Evolutionary conservation across 2,113 vertebrate genomes (phyloP), one percentile per base, ranked within the genome.

Genomic region (Amazona vittata): DNA sequence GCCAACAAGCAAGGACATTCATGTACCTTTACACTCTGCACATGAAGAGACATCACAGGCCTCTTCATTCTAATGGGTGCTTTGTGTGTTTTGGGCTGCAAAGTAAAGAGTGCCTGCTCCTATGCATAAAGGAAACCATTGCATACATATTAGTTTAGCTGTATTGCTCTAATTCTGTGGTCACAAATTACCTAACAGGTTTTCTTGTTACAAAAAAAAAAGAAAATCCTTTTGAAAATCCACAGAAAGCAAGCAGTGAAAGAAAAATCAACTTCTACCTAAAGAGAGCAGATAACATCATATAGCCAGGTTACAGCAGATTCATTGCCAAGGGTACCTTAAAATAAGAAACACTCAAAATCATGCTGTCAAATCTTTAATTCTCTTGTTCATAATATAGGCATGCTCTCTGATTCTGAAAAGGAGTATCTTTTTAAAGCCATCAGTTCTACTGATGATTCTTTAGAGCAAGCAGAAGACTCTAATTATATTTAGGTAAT

Each of bases 1-100:
- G 97, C 98, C 98, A 98, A 97, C 44, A 83, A 98, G 97, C 97
- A 96, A 98, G 98, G 98, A 97, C 97, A 97, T 96, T 94, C 97
- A 96, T 92, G 81, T 96, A 98, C 98, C 98, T 98, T 97, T 97
- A 96, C 94, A 95, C 91, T 76, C 73, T 71, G 85, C 92, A 85
- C 97, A 94, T 97, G 92, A 96, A 96, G 96, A 92, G 57, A 95
- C 94, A 92, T 84, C 92, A 93, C 37, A 86, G 90, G 57, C 73
- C 96, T 95, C 73, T 96, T 97, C 90, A 74, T 69, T 96, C 92
- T 81, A 95, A 97, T 73, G 29, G 87, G 85, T 91, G 91, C 84
- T 77, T 82, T 94, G 92, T 82, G 87, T 96, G 87, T 79, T 93
- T 95, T 50, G 8, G 91, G 75, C 59, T 70, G 84, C 71, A 64